Evolutionary conservation across 2,888 invertebrate genomes (phyloP), one percentile per base, ranked within the genome.

Genomic region (Catocala nupta): DNA sequence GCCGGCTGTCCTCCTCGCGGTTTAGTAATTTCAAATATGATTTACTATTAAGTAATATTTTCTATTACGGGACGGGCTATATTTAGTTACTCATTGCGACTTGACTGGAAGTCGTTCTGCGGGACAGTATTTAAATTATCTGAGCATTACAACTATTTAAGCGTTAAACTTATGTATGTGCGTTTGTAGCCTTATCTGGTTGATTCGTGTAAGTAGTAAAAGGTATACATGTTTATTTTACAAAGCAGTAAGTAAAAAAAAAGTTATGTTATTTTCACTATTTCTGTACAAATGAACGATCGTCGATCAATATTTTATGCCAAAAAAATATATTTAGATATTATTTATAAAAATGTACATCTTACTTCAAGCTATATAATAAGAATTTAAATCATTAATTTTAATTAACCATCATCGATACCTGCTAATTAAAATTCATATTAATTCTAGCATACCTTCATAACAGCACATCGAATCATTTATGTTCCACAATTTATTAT

Each of bases 21-120:
- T 75, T 63, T 59, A 56, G 53, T 54, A 34, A 71, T 68, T 68
- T 63, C 11, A 60, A 69, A 63, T 62, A 59, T 73, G 51, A 73
- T 71, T 76, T 69, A 73, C 51, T 63, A 42, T 59, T 59, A 55
- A 53, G 43, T 58, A 16, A 50, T 61, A 55, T 64, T 70, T 75
- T 73, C 70, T 73, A 68, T 73, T 68, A 61, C 10, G 9, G 33
- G 5, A 36, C 11, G 45, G 42, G 36, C n/a, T n/a, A 47, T 16
- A 52, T 25, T 56, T 49, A 2, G 11, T 16, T 25, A 12, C 49
- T 36, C 16, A n/a, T 36, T 48, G 11, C n/a, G 8, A 50, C 9
- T 13, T 13, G 9, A 16, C 42, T 42, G 42, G 8, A 10, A 34
- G 39, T 1, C n/a, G 13, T 16, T 42, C 10, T 25, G 13, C 13